Percentiles rank a stretch among this genome's conserved stretches.
Conservation (phyloP, 1,140 invertebrate species). For the Choristoneura fumiferana region DNA sequence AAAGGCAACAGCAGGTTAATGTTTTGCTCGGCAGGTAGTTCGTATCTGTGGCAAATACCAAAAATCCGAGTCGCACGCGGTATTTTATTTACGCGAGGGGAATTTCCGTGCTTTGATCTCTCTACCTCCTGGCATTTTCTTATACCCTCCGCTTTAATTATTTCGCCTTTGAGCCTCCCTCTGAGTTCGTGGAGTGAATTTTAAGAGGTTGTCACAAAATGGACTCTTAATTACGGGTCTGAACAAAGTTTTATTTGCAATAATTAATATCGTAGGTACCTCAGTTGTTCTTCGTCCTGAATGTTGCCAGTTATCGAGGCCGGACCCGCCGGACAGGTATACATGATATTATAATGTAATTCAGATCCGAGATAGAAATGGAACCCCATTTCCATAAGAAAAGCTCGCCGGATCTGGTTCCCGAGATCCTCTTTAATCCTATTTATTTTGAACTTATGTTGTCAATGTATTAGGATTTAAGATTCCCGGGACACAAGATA, state of each 20-base stretch:
- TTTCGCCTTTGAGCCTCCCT: slow-evolving; percentile 64
- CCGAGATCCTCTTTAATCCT: neutral
- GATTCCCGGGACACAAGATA: too few species aligned
- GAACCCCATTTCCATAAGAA: neutral
- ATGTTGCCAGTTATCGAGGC: neutral
- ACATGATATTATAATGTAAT: neutral
- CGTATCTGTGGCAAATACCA: slow-evolving; percentile 44
- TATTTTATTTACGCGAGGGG: slow-evolving; percentile 62
- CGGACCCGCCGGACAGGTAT: neutral
- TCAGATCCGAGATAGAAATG: slow-evolving; percentile 4
- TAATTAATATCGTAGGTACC: slow-evolving; percentile 49
- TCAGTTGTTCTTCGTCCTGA: neutral
- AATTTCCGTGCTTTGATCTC: slow-evolving; percentile 65
- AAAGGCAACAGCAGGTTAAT: neutral
- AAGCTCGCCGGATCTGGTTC: neutral
- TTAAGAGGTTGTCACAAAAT: slow-evolving; percentile 71
- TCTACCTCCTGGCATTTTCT: slow-evolving; percentile 57
- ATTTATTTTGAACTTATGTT: neutral
- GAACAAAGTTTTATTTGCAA: slow-evolving; percentile 61
- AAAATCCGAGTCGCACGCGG: slow-evolving; percentile 51
- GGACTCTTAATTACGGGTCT: slow-evolving; percentile 67
- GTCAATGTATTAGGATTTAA: neutral
- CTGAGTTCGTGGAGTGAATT: slow-evolving; percentile 62
- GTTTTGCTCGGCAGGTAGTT: neutral
- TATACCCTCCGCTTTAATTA: slow-evolving; percentile 69